These are phyloP conservation scores for Priocnemis perturbator DNA, from an alignment of 2,888 invertebrate species.

Conservation along the genomic window DNA sequence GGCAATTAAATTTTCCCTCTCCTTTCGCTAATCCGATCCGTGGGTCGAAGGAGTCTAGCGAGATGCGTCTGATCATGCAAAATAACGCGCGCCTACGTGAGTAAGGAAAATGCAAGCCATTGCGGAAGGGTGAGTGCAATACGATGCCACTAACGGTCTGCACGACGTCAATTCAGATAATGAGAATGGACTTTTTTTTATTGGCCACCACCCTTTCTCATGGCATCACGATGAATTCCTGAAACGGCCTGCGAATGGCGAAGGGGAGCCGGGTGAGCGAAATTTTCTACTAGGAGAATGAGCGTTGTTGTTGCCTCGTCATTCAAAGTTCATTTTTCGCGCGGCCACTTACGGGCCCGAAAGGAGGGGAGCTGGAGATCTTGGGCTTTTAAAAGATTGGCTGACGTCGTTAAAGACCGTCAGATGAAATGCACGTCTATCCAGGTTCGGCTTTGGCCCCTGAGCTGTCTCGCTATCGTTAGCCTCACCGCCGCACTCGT, in stretches of 20 bases:
- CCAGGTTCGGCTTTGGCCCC: constrained; percentile 5
- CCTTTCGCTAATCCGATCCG: too few species aligned
- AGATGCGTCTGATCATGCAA: too few species aligned
- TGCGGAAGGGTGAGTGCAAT: too few species aligned
- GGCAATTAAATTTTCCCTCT: too few species aligned
- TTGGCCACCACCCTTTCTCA: constrained; percentile 37
- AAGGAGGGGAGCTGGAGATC: neutral
- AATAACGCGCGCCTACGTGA: too few species aligned
- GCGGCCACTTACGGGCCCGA: constrained; percentile 31
- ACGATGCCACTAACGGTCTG: neutral
- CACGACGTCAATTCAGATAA: constrained; percentile 18
- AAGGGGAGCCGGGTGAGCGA: constrained; percentile 19
- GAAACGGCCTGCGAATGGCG: constrained; percentile 38
- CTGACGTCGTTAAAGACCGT: constrained; percentile 21
- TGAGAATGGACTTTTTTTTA: constrained; percentile 31
- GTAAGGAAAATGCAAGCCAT: too few species aligned
- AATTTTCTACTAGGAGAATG: constrained; percentile 36
- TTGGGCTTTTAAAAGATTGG: constrained; percentile 19
- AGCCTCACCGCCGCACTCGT: too few species aligned
- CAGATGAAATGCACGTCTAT: constrained; percentile 2
- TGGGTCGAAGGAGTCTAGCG: too few species aligned
- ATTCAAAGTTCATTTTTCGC: constrained; percentile 62
- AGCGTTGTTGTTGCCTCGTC: constrained; percentile 51
- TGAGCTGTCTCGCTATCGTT: neutral
- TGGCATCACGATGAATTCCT: constrained; percentile 55